Evolutionary conservation across 1,140 invertebrate genomes (phyloP).

Genomic region (Penaeus vannamei): DNA sequence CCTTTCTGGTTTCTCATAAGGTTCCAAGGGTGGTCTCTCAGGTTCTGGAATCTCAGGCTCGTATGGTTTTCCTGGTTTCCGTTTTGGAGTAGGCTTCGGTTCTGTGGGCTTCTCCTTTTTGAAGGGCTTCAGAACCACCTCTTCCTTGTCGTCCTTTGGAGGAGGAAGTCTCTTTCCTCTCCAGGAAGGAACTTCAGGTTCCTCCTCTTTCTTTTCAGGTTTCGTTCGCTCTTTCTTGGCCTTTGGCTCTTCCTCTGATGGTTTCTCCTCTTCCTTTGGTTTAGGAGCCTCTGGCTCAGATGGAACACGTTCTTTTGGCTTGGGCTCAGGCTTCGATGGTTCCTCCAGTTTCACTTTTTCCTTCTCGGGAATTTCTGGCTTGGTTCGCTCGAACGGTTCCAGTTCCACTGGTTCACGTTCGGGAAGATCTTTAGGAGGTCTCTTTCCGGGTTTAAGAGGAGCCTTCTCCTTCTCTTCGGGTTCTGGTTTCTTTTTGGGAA

Average conservation of each 20-base stretch:
- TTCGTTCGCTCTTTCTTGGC: constrained; percentile 20
- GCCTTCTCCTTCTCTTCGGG: constrained; percentile 49
- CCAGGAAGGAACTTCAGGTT: constrained; percentile 59
- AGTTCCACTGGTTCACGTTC: constrained; percentile 53
- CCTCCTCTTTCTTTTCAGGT: constrained; percentile 48
- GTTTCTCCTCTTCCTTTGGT: background rate
- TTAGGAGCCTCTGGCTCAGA: background rate
- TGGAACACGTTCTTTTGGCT: background rate
- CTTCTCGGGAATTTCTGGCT: background rate
- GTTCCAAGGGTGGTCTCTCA: constrained; percentile 37
- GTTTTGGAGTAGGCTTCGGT: constrained; percentile 49
- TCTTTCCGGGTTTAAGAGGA: constrained; percentile 31
- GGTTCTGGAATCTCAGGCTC: constrained; percentile 58
- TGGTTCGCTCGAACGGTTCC: constrained; percentile 48
- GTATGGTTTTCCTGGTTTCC: constrained; percentile 40
- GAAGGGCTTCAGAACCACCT: constrained; percentile 59
- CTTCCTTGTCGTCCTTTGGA: constrained; percentile 67
- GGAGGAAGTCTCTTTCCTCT: constrained; percentile 50
- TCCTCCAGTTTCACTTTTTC: constrained; percentile 4
- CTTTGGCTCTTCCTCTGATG: constrained; percentile 6
- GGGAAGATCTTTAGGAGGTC: constrained; percentile 39
- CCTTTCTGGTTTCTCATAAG: constrained; percentile 38
- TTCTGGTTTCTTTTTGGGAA: constrained; percentile 55
- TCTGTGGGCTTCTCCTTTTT: constrained; percentile 51
- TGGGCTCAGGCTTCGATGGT: background rate